Percentiles rank a stretch among this genome's conserved stretches.
These are phyloP conservation scores for Leptopilina drosophilae DNA, from an alignment of 2,888 invertebrate species.

Conservation along the genomic window DNA sequence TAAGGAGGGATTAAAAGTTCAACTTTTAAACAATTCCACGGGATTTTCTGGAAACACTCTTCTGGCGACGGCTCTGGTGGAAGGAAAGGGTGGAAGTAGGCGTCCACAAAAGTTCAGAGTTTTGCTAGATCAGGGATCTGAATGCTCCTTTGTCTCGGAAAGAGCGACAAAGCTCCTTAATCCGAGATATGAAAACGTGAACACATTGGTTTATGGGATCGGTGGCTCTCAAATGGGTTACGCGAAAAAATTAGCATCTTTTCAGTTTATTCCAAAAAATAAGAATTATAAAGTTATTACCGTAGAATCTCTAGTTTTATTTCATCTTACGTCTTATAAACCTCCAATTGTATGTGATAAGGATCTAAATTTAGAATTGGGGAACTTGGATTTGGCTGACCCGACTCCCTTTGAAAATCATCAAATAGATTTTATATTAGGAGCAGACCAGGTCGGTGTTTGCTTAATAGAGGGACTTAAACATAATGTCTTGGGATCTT, in stretches of 20 bases:
- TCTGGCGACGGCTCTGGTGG: neutral
- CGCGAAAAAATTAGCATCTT: neutral
- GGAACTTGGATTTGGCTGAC: neutral
- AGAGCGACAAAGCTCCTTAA: neutral
- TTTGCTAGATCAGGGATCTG: slow-evolving; percentile 3
- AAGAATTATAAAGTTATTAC: neutral
- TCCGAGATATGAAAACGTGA: neutral
- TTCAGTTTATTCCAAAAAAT: neutral
- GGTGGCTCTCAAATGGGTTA: neutral
- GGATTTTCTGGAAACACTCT: neutral
- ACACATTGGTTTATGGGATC: neutral
- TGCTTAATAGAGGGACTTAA: neutral
- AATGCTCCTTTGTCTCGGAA: slow-evolving; percentile 4
- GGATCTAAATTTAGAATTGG: neutral
- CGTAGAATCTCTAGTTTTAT: neutral
- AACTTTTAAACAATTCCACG: neutral
- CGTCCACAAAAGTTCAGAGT: neutral
- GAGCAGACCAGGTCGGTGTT: neutral
- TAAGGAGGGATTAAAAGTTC: too few species aligned
- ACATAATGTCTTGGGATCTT: neutral
- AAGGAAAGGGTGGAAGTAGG: neutral
- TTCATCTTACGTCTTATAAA: neutral
- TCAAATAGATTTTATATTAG: neutral
- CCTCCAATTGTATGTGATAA: neutral
- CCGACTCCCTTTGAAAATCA: neutral